phyloP scores from a whole-genome alignment of 2,888 invertebrate genomes.

The Andrena bucephala region DNA sequence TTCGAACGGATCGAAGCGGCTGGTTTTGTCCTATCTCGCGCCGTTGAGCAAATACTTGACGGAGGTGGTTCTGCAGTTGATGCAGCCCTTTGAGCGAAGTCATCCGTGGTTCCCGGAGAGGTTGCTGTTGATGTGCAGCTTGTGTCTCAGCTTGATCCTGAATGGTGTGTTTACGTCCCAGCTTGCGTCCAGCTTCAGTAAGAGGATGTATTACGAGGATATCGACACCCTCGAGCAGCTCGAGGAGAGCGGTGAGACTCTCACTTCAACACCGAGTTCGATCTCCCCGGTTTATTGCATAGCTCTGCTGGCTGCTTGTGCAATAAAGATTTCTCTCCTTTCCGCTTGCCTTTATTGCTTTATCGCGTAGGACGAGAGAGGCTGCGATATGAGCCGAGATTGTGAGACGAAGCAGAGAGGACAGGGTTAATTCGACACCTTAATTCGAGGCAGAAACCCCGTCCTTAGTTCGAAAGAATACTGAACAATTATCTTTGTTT shows the following conservation, averaged over 20 bases:
- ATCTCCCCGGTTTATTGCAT: neutral
- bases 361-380: too few relatives aligned
- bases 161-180: constrained; percentile 63
- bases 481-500: neutral
- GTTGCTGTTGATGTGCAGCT: constrained; percentile 55
- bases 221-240: constrained; percentile 60
- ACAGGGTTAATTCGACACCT: too few relatives aligned
- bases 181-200: constrained; percentile 65
- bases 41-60: constrained; percentile 24
- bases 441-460: too few relatives aligned
- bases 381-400: neutral
- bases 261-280: neutral
- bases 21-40: neutral
- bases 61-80: constrained; percentile 46
- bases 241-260: constrained; percentile 54
- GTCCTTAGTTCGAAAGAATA: too few relatives aligned
- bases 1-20: neutral
- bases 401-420: too few relatives aligned
- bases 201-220: constrained; percentile 49
- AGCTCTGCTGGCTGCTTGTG: neutral
- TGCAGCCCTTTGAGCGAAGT: constrained; percentile 32
- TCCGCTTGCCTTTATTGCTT: too few relatives aligned
- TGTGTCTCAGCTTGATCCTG: constrained; percentile 61
- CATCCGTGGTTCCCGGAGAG: constrained; percentile 44
- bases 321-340: neutral